A percentile compares a stretch with the other conserved stretches of the same genome.
These are phyloP conservation scores for Platorchestia sp. DNA, from an alignment of 1,140 invertebrate genomes.

Conservation along the genomic window DNA sequence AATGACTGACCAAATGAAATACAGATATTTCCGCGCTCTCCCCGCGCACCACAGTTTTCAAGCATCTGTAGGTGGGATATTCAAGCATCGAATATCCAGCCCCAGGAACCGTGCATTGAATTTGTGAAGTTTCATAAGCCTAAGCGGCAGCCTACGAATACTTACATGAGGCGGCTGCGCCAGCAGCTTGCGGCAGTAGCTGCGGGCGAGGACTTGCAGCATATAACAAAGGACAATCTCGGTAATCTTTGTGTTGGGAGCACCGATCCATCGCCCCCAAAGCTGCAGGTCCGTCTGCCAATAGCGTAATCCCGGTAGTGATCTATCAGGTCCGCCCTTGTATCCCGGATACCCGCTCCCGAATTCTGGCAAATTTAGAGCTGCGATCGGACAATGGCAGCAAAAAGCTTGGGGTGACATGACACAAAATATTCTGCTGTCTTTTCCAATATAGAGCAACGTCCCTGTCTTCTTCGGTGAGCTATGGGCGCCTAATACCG, in stretches of 20 bases:
- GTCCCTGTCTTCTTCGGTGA: neutral
- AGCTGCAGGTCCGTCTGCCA: slow-evolving; percentile 16
- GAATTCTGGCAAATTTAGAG: slow-evolving; percentile 45
- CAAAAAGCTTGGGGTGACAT: neutral
- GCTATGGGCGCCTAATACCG: neutral
- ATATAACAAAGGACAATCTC: slow-evolving; percentile 34
- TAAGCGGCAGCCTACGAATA: neutral
- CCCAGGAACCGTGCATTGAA: neutral
- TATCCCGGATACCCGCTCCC: slow-evolving; percentile 10
- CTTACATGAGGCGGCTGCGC: neutral
- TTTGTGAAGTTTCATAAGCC: neutral
- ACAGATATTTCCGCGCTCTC: neutral
- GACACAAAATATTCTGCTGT: slow-evolving; percentile 36
- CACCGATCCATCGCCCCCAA: slow-evolving; percentile 31
- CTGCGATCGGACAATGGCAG: neutral
- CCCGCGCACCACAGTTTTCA: neutral
- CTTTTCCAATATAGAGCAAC: slow-evolving; percentile 3
- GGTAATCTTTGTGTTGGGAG: slow-evolving; percentile 28
- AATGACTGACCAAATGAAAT: neutral
- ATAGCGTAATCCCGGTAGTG: slow-evolving; percentile 25
- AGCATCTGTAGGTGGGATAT: neutral
- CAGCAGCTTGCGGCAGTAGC: neutral
- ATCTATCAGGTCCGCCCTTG: slow-evolving; percentile 40
- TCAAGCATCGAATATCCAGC: neutral
- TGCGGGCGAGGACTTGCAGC: neutral